phyloP scores from a whole-genome alignment of 2,113 vertebrate genomes.

The Pluvialis apricaria region DNA sequence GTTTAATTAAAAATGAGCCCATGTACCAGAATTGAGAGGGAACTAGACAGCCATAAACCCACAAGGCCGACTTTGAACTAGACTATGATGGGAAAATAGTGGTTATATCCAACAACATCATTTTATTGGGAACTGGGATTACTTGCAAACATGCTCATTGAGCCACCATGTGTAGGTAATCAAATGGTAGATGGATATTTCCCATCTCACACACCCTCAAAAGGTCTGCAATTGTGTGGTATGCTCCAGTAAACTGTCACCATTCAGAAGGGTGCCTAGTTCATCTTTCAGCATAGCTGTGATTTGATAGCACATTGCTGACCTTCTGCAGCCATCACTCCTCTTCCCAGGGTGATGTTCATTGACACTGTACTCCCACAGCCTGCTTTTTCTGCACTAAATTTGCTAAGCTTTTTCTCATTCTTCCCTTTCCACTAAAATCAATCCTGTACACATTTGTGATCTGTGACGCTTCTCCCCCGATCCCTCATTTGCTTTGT shows the following conservation, averaged over 20 bases:
- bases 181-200: not conserved
- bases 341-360: not conserved
- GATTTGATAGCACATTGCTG: not conserved
- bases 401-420: not conserved
- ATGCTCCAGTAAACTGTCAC: not conserved
- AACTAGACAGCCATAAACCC: slow-evolving; percentile 58
- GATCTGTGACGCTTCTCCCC: not conserved
- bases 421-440: not conserved
- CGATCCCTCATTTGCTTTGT: not conserved
- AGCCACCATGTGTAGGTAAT: not conserved
- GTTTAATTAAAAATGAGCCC: slow-evolving; percentile 71
- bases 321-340: not conserved
- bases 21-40: slow-evolving; percentile 30
- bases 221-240: not conserved
- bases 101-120: not conserved
- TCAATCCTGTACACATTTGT: not conserved
- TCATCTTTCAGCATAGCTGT: not conserved
- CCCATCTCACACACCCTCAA: not conserved
- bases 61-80: slow-evolving; percentile 59
- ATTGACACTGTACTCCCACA: not conserved
- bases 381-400: not conserved
- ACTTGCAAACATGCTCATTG: not conserved
- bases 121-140: not conserved
- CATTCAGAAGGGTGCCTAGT: not conserved
- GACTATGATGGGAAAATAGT: slow-evolving; percentile 15